Base-by-base conservation (phyloP, 2,888 invertebrate species). In the Andrena hattorfiana region DNA sequence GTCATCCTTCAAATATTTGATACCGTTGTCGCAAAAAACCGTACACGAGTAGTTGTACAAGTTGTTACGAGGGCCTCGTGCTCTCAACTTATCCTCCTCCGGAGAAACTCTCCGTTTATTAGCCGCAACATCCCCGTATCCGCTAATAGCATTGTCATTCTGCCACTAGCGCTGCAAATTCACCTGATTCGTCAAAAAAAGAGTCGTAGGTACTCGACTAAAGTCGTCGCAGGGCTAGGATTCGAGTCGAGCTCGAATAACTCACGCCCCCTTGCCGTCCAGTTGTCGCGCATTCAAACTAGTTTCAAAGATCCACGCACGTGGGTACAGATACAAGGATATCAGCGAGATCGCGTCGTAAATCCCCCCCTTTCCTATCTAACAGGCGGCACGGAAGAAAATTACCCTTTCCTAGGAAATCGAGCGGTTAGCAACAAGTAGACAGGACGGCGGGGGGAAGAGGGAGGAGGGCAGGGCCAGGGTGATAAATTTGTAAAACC, bases 401-500 rank as follows among this genome's bases (percentile, higher is more conserved):
- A 87, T 85, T 60, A 79, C 77, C 75, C 79, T 89, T 87, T 83
- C 87, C 88, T 85, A 82, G 89, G 79, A 87, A 85, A 83, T 78
- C 81, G 68, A 60, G 48, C 74, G 75, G 54, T 74, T 56, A 63
- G 84, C 73, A 70, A 78, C 74, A 74, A 83, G 67, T 73, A 49
- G 51, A 49, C 28, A n/a, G 64, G 42, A 23, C 35, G 4, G 16
- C 16, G 20, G 13, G n/a, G 56, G 51, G 1, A 6, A 10, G 56
- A 42, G 3, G 13, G 13, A 20, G 42, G 54, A n/a, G 26, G 71
- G 35, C 26, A 62, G 30, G 72, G 74, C 28, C 51, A 60, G 51
- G 77, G 80, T 74, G 85, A 90, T 90, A 90, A 90, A 90, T 90
- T 90, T 83, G 87, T 87, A 79, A 88, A 87, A 89, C 78, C 87